Conservation (phyloP, 2,113 vertebrate genomes). For the Tychaedon coryphoeus region DNA sequence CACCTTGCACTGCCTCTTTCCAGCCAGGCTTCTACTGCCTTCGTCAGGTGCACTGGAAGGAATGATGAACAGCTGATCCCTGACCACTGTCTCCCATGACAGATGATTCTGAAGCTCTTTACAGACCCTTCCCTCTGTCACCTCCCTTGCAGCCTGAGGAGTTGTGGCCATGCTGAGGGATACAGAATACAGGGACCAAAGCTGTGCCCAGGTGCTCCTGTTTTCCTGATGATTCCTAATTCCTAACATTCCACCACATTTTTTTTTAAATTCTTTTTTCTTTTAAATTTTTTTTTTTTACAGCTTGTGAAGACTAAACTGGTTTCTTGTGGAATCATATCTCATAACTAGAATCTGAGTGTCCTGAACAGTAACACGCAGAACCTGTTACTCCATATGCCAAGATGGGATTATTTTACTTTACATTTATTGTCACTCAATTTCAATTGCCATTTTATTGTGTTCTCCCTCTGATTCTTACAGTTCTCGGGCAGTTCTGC, state of each 20-base stretch:
- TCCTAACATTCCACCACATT: accelerated
- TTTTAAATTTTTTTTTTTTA: neutral
- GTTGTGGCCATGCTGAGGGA: neutral
- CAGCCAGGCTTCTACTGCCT: neutral
- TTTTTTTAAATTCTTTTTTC: neutral
- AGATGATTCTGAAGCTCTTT: neutral
- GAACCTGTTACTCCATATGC: neutral
- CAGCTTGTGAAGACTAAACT: neutral
- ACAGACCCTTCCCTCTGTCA: neutral
- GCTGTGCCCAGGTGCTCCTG: neutral
- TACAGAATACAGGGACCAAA: neutral
- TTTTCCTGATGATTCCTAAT: neutral
- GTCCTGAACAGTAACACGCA: neutral
- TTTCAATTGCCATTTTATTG: neutral
- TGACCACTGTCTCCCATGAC: neutral
- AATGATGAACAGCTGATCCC: neutral
- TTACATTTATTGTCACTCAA: neutral
- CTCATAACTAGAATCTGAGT: neutral
- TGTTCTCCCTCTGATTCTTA: neutral
- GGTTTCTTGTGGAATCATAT: accelerated
- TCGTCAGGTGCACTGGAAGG: neutral
- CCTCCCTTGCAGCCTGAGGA: neutral
- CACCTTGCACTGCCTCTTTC: neutral
- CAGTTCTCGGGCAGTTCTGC: neutral
- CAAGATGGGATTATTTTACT: neutral